Conservation (phyloP, 1,140 invertebrate genomes). For the Geopemphigus sp. region DNA sequence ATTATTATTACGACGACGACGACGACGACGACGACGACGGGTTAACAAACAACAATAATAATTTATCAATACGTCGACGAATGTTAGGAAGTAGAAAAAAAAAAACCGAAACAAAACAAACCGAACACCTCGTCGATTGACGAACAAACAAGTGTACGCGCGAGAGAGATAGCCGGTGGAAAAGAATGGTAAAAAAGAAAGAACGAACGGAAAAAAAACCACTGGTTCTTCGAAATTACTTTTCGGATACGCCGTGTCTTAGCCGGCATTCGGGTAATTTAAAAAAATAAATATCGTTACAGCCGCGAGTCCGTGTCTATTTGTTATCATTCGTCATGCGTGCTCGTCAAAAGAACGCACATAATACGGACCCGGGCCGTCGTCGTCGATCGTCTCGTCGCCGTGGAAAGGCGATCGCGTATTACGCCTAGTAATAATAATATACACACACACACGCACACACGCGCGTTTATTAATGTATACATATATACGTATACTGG, state of each 20-base stretch:
- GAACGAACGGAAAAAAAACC: background rate
- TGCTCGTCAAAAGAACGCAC: conserved; percentile 43
- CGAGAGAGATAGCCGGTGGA: background rate
- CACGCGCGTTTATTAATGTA: too few relatives aligned
- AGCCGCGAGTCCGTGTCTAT: conserved; percentile 43
- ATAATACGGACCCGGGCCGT: background rate
- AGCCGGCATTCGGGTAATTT: conserved; percentile 38
- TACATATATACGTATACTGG: background rate
- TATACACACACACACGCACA: too few relatives aligned
- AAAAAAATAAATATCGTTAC: conserved; percentile 50
- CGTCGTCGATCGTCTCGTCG: background rate
- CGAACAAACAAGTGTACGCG: background rate
- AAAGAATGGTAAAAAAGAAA: conserved; percentile 19
- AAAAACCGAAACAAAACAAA: conserved; percentile 33
- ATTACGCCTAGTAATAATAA: too few relatives aligned
- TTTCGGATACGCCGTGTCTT: conserved; percentile 46
- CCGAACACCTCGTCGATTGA: too few relatives aligned
- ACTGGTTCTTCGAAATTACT: conserved; percentile 43
- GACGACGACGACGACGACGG: too few relatives aligned
- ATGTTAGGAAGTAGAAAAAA: background rate
- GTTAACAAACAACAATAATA: conserved; percentile 46
- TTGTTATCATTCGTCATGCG: conserved; percentile 50
- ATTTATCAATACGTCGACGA: conserved; percentile 49
- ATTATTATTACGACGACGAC: too few relatives aligned
- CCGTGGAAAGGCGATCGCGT: conserved; percentile 14